Percentiles rank a stretch among this genome's conserved stretches.
Evolutionary conservation across 2,113 vertebrate species (phyloP).

Genomic region (Pygathrix nemaeus): DNA sequence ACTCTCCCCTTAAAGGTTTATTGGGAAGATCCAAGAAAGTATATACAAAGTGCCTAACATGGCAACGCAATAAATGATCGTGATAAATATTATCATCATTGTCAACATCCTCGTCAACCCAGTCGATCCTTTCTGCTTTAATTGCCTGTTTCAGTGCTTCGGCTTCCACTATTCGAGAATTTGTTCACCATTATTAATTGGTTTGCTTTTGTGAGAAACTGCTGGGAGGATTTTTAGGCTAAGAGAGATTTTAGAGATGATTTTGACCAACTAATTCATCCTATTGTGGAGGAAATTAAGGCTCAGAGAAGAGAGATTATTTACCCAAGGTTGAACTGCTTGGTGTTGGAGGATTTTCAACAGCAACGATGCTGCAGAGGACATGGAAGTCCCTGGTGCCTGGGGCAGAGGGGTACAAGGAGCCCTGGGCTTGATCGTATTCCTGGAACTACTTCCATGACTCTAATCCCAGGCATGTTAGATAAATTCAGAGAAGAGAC

Average conservation of each 20-base stretch:
- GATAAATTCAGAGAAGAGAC: not conserved
- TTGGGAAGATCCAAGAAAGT: not conserved
- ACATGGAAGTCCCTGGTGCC: not conserved
- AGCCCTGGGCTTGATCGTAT: no score
- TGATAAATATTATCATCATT: not conserved
- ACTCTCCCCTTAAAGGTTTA: not conserved
- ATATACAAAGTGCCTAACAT: accelerated
- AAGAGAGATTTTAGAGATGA: not conserved
- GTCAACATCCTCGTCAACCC: not conserved
- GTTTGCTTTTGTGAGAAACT: not conserved
- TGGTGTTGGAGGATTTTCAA: not conserved
- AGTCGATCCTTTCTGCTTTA: not conserved
- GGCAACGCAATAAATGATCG: no score
- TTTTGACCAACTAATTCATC: not conserved
- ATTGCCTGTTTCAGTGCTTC: accelerated
- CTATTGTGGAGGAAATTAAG: not conserved
- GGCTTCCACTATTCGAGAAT: accelerated
- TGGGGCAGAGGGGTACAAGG: not conserved
- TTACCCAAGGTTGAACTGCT: not conserved
- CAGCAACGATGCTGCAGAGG: not conserved
- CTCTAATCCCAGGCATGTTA: accelerated
- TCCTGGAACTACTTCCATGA: not conserved
- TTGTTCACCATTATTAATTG: not conserved
- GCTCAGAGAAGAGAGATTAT: not conserved
- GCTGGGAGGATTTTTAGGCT: not conserved